Evolutionary conservation across 53 echinoderm and acorn worm genomes (phyloP).

Genomic region (Echinarachnius parma): DNA sequence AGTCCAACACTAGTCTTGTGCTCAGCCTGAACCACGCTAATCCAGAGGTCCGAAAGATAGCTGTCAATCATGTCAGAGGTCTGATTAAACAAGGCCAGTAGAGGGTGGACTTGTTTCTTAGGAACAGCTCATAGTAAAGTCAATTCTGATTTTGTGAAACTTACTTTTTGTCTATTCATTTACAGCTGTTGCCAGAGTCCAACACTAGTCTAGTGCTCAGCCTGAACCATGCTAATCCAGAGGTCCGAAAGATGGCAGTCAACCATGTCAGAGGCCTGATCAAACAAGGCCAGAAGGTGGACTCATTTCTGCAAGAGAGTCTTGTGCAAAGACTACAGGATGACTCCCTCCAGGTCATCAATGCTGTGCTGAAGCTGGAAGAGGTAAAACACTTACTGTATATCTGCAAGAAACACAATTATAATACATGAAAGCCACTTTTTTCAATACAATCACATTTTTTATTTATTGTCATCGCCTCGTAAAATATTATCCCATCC

Average conservation of each 20-base stretch:
- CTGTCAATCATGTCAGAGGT: slow-evolving; percentile 59
- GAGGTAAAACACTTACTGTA: too few relatives aligned
- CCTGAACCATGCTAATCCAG: slow-evolving; percentile 78
- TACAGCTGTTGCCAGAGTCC: slow-evolving; percentile 66
- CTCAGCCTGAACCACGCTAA: slow-evolving; percentile 90
- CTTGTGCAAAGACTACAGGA: slow-evolving; percentile 68
- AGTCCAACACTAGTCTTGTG: slow-evolving; percentile 66
- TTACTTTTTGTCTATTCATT: background rate
- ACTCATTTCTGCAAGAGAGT: slow-evolving; percentile 37
- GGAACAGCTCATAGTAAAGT: too few relatives aligned
- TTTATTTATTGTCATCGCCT: too few relatives aligned
- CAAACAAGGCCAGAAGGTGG: slow-evolving; percentile 49
- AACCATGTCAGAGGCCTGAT: slow-evolving; percentile 51
- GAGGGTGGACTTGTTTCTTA: too few relatives aligned
- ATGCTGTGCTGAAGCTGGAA: slow-evolving; percentile 59
- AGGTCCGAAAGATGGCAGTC: slow-evolving; percentile 71
- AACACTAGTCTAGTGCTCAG: slow-evolving; percentile 80
- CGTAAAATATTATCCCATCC: too few relatives aligned
- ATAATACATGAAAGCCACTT: too few relatives aligned
- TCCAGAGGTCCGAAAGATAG: slow-evolving; percentile 63
- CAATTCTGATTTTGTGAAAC: too few relatives aligned
- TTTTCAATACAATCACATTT: too few relatives aligned
- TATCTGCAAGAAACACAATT: too few relatives aligned
- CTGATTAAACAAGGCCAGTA: too few relatives aligned
- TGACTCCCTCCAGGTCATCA: slow-evolving; percentile 59